These are phyloP conservation scores for Ceramica pisi DNA, from an alignment of 2,888 invertebrate genomes.

Conservation along the genomic window DNA sequence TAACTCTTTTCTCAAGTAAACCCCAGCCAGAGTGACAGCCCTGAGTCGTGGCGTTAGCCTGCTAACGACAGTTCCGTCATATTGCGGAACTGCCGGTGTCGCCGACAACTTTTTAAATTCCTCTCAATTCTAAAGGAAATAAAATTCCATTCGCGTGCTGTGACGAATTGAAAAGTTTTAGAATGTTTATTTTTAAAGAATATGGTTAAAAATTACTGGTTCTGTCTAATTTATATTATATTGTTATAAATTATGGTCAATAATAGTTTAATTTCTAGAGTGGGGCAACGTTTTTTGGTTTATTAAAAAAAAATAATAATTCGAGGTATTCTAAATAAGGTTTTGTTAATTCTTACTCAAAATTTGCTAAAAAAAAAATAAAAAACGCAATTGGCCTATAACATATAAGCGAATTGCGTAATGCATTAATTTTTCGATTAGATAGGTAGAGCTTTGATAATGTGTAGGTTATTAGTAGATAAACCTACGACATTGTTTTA, in stretches of 20 bases:
- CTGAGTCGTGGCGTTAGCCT: constrained; percentile 47
- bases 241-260: background rate
- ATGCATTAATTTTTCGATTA: background rate
- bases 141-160: constrained; percentile 55
- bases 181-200: constrained; percentile 40
- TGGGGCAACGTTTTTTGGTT: no score
- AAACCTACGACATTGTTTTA: no score
- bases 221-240: background rate
- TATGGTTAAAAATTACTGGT: background rate
- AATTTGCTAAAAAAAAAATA: background rate
- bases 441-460: no score
- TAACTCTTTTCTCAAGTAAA: background rate
- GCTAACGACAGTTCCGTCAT: constrained; percentile 67
- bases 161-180: constrained; percentile 43
- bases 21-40: constrained; percentile 38
- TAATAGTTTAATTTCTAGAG: background rate
- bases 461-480: no score
- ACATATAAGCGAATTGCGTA: no score
- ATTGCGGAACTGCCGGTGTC: constrained; percentile 62
- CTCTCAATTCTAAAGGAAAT: constrained; percentile 59
- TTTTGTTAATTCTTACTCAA: no score
- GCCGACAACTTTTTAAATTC: constrained; percentile 63
- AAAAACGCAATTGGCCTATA: no score
- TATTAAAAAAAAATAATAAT: no score
- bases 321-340: no score